phyloP scores from a whole-genome alignment of 2,113 vertebrate genomes.

The Caranx ignobilis region DNA sequence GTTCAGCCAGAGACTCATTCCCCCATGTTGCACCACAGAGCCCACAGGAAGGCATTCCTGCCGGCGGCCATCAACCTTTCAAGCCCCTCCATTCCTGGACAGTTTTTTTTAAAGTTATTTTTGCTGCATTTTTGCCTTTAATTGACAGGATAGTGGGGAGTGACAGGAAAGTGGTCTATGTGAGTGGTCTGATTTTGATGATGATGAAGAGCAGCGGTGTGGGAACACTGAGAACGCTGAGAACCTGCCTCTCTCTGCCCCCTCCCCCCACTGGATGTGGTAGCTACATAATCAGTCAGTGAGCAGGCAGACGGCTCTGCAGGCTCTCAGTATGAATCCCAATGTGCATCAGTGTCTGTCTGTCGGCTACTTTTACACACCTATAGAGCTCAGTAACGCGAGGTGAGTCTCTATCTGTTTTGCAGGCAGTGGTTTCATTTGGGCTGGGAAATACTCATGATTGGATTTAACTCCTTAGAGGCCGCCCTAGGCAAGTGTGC shows the following conservation, averaged over 20 bases:
- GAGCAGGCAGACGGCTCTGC: conserved; percentile 10
- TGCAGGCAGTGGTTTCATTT: not conserved
- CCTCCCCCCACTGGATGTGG: not conserved
- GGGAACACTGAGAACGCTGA: not conserved
- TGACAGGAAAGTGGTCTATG: too few relatives aligned
- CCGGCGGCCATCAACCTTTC: too few relatives aligned
- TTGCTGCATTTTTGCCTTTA: too few relatives aligned
- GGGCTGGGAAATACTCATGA: not conserved
- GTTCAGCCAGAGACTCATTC: too few relatives aligned
- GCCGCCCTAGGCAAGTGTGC: too few relatives aligned
- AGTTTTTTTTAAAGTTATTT: too few relatives aligned
- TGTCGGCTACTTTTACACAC: not conserved
- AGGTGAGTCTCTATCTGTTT: not conserved
- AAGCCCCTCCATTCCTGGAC: too few relatives aligned
- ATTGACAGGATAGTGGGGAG: too few relatives aligned
- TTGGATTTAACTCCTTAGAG: not conserved
- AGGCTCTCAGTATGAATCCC: conserved; percentile 11
- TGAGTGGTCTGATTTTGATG: too few relatives aligned
- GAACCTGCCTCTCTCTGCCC: not conserved
- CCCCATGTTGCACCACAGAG: too few relatives aligned
- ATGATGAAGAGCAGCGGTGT: not conserved
- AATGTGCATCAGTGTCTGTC: conserved; percentile 20
- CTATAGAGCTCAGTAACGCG: not conserved
- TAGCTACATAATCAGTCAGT: not conserved
- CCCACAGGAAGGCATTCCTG: too few relatives aligned